phyloP scores from a whole-genome alignment of 2,888 invertebrate genomes.

The Lasius fuliginosus region DNA sequence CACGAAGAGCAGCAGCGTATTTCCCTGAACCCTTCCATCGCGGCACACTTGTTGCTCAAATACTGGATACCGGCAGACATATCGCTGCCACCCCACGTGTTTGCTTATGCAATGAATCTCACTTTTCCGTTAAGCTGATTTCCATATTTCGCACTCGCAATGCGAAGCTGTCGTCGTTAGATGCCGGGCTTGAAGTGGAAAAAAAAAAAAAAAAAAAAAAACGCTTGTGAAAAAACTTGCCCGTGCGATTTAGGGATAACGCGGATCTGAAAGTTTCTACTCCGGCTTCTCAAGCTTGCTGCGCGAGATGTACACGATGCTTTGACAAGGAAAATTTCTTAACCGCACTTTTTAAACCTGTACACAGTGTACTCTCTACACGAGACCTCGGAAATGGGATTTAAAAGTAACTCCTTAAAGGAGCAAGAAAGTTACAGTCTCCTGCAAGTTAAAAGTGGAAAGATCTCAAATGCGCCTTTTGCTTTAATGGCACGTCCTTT shows the following conservation, averaged over 20 bases:
- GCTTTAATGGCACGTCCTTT: slow-evolving; percentile 16
- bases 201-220: not conserved
- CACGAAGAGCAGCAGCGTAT: slow-evolving; percentile 23
- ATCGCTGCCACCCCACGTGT: slow-evolving; percentile 30
- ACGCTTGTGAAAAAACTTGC: not conserved
- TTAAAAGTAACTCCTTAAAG: slow-evolving; percentile 18
- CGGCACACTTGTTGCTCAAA: slow-evolving; percentile 53
- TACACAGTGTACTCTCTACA: not conserved
- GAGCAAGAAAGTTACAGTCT: not conserved
- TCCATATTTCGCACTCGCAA: not conserved
- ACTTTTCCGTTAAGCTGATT: slow-evolving; percentile 35
- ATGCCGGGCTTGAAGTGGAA: not conserved
- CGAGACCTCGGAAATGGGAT: slow-evolving; percentile 9
- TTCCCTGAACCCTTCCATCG: slow-evolving; percentile 14
- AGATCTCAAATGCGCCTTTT: slow-evolving; percentile 2
- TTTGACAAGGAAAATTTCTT: slow-evolving; percentile 44
- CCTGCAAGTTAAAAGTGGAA: not conserved
- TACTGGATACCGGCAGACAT: slow-evolving; percentile 21
- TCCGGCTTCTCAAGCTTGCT: not conserved
- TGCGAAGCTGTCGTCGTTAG: not conserved
- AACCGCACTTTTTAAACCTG: slow-evolving; percentile 10
- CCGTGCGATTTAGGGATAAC: slow-evolving; percentile 14
- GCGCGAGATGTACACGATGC: not conserved
- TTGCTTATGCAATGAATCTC: slow-evolving; percentile 4
- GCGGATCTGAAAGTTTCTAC: slow-evolving; percentile 15